Evolutionary conservation across 2,888 invertebrate genomes (phyloP).

Genomic region (Tiliacea aurago): DNA sequence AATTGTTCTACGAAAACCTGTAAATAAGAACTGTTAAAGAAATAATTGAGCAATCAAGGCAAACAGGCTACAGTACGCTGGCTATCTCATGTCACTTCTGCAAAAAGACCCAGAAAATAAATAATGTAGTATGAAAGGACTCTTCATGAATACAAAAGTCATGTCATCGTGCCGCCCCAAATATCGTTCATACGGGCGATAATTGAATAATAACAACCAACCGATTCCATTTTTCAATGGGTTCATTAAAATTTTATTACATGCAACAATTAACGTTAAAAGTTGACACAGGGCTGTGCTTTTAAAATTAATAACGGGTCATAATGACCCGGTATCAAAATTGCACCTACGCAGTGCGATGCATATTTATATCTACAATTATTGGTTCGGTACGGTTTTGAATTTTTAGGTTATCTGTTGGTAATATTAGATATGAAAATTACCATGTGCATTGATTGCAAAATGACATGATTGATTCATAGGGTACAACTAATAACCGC

Average conservation of each 20-base stretch:
- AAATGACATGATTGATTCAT: background rate
- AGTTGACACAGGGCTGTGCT: conserved; percentile 47
- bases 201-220: conserved; percentile 78
- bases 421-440: background rate
- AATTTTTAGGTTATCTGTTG: conserved; percentile 30
- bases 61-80: background rate
- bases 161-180: conserved; percentile 28
- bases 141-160: conserved; percentile 28
- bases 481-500: background rate
- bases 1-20: too few species aligned
- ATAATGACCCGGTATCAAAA: conserved; percentile 57
- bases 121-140: conserved; percentile 27
- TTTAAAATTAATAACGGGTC: conserved; percentile 54
- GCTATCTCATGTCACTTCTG: too few species aligned
- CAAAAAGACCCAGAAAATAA: conserved; percentile 17
- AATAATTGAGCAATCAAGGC: background rate
- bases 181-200: conserved; percentile 72
- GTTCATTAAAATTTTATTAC: conserved; percentile 78
- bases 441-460: conserved; percentile 10
- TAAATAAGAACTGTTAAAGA: background rate
- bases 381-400: conserved; percentile 25
- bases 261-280: conserved; percentile 65
- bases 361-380: conserved; percentile 39
- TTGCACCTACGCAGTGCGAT: conserved; percentile 7
- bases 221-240: conserved; percentile 76